These are phyloP conservation scores for Ochlodes sylvanus DNA, from an alignment of 2,888 invertebrate species.

Conservation along the genomic window DNA sequence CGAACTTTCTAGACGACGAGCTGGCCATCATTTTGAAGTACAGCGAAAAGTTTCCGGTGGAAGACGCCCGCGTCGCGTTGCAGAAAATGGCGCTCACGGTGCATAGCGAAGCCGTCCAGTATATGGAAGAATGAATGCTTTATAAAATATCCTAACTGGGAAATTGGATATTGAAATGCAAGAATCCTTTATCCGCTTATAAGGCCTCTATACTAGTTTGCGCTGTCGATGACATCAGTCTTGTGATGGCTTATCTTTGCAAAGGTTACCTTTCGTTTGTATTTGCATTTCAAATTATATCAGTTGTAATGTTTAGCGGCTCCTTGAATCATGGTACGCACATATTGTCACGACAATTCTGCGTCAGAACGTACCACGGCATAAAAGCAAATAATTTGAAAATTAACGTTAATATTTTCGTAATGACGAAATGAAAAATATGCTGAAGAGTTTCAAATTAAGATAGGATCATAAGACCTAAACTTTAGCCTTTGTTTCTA, in stretches of 20 bases:
- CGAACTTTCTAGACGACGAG: slow-evolving; percentile 66
- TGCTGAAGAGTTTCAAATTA: no score
- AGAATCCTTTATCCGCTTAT: not conserved
- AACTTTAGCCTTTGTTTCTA: no score
- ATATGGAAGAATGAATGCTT: slow-evolving; percentile 59
- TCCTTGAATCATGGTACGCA: not conserved
- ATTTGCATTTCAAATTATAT: slow-evolving; percentile 8
- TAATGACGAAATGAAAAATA: no score
- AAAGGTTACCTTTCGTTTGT: not conserved
- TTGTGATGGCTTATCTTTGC: not conserved
- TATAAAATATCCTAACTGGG: not conserved
- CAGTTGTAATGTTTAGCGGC: not conserved
- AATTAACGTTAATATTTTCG: not conserved
- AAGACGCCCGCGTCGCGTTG: slow-evolving; percentile 67
- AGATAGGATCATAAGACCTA: no score
- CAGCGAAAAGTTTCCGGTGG: slow-evolving; percentile 65
- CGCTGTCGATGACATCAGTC: not conserved
- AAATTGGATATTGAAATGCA: not conserved
- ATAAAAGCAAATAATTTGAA: not conserved
- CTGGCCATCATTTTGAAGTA: slow-evolving; percentile 63
- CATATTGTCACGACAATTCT: not conserved
- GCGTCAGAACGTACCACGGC: not conserved
- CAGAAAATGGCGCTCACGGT: slow-evolving; percentile 76
- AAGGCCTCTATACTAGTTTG: not conserved
- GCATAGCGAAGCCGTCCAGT: slow-evolving; percentile 67